Percentiles rank a stretch among this genome's conserved stretches.
phyloP scores from a whole-genome alignment of 2,113 vertebrate genomes.

The Plotosus lineatus region DNA sequence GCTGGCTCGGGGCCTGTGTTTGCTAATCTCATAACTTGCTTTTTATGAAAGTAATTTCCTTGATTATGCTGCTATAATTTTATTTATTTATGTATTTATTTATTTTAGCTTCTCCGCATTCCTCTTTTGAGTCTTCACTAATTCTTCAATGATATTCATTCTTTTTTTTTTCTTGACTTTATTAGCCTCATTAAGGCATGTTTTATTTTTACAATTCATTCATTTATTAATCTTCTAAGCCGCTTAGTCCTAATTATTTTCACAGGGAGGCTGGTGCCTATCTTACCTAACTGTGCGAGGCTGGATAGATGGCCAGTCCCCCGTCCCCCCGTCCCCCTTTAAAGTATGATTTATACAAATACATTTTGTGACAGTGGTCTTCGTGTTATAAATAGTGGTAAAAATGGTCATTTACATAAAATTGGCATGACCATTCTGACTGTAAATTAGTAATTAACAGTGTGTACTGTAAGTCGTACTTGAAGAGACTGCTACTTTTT shows the following conservation, averaged over 20 bases:
- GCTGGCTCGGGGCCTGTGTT: neutral
- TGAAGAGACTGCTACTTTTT: constrained; percentile 9
- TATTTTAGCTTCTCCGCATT: neutral
- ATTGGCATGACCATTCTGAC: neutral
- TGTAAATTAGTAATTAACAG: neutral
- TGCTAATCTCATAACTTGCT: neutral
- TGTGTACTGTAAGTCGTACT: neutral
- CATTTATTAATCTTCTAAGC: too few species aligned
- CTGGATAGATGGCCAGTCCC: too few species aligned
- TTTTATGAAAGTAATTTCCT: neutral
- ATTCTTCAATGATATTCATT: neutral
- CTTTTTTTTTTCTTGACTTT: neutral
- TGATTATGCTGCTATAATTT: neutral
- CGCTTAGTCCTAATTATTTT: too few species aligned
- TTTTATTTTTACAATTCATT: too few species aligned
- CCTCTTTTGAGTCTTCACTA: neutral
- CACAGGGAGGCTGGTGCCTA: too few species aligned
- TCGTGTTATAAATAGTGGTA: neutral
- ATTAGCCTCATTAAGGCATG: neutral
- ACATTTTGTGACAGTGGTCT: neutral
- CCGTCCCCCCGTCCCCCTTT: too few species aligned
- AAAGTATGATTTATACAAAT: neutral
- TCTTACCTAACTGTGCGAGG: too few species aligned
- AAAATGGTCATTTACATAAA: neutral
- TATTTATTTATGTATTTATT: neutral